A percentile compares a stretch with the other conserved stretches of the same genome.
phyloP scores from a whole-genome alignment of 2,888 invertebrate species.

The Nycteola revayana region DNA sequence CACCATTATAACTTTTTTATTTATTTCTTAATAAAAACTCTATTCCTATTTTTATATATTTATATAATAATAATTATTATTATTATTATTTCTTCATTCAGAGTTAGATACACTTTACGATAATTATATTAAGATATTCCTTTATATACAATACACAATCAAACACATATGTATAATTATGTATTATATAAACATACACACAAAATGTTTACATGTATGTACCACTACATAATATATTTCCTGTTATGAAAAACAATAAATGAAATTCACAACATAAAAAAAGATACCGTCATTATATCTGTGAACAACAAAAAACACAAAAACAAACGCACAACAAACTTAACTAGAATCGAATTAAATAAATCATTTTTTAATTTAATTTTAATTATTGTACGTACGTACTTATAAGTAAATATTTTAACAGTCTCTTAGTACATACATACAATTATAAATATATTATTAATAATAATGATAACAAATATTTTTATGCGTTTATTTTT shows the following conservation, averaged over 20 bases:
- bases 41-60: slow-evolving; percentile 79
- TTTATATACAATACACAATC: slow-evolving; percentile 58
- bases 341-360: slow-evolving; percentile 74
- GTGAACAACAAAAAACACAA: slow-evolving; percentile 36
- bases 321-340: slow-evolving; percentile 57
- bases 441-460: slow-evolving; percentile 77
- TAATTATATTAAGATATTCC: slow-evolving; percentile 65
- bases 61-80: slow-evolving; percentile 78
- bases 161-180: slow-evolving; percentile 39
- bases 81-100: slow-evolving; percentile 77
- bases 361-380: slow-evolving; percentile 55
- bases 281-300: slow-evolving; percentile 21
- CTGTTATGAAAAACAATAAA: slow-evolving; percentile 37
- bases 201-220: slow-evolving; percentile 35
- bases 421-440: slow-evolving; percentile 81
- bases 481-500: slow-evolving; percentile 55
- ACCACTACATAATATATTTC: slow-evolving; percentile 38
- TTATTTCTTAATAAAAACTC: slow-evolving; percentile 81
- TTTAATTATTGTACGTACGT: slow-evolving; percentile 77
- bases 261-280: slow-evolving; percentile 35
- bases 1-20: slow-evolving; percentile 71
- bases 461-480: slow-evolving; percentile 56
- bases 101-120: slow-evolving; percentile 76
- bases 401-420: slow-evolving; percentile 78
- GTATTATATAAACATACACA: slow-evolving; percentile 39